These are phyloP conservation scores for Eospalax fontanierii DNA, from an alignment of 2,797 vertebrate genomes.

Conservation along the genomic window DNA sequence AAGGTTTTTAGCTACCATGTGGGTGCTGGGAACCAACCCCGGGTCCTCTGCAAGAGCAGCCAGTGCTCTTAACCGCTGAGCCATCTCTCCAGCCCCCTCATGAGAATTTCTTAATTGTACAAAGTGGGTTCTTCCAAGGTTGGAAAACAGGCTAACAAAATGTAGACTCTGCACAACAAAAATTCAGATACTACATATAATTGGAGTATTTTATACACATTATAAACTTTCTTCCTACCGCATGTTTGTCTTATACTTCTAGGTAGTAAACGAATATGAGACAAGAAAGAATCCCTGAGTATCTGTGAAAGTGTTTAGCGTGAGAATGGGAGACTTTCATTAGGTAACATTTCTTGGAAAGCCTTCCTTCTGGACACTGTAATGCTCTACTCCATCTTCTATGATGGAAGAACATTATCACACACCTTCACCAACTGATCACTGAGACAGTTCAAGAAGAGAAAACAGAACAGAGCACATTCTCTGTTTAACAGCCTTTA, in stretches of 20 bases:
- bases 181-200: background rate
- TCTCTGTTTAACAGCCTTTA: background rate
- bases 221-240: background rate
- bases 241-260: conserved; percentile 16
- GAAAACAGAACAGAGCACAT: background rate
- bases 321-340: background rate
- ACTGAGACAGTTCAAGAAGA: background rate
- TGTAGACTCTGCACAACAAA: background rate
- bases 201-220: background rate
- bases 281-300: background rate
- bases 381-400: background rate
- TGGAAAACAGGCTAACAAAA: conserved; percentile 8
- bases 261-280: background rate
- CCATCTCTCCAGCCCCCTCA: no score
- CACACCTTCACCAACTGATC: background rate
- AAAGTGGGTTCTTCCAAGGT: background rate
- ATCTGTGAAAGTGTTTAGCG: background rate
- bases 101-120: background rate
- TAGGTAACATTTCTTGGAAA: background rate
- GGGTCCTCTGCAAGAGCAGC: no score
- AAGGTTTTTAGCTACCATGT: no score
- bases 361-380: background rate
- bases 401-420: background rate
- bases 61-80: no score
- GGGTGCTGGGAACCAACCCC: no score